Conservation (phyloP, 2,113 vertebrate genomes). For the Rhegmatorhina hoffmannsi region DNA sequence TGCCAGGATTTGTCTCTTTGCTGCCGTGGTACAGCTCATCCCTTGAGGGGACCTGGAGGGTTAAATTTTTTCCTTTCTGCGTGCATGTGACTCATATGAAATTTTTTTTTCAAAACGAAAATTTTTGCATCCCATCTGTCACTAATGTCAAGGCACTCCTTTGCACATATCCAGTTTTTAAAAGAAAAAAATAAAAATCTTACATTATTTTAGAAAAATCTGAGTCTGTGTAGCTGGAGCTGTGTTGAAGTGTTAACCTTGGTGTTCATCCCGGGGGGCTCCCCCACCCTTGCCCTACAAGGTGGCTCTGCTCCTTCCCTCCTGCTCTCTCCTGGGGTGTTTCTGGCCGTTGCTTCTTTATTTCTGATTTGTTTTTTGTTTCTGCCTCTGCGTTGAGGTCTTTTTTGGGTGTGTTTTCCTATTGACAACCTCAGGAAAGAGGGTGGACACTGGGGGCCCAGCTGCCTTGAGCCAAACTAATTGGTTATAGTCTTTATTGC, state of each 20-base stretch:
- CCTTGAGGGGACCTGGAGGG: accelerated
- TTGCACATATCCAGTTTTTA: conserved; percentile 4
- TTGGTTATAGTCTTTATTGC: neutral
- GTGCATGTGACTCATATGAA: conserved; percentile 2
- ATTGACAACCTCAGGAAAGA: neutral
- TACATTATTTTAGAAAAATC: conserved; percentile 13
- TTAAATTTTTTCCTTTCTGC: conserved; percentile 15
- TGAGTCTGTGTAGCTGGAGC: neutral
- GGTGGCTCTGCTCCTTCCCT: neutral
- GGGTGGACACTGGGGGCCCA: neutral
- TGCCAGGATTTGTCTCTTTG: accelerated
- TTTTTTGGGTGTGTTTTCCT: neutral
- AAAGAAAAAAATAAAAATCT: neutral
- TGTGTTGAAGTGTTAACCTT: neutral
- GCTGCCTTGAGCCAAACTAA: neutral
- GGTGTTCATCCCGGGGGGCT: neutral
- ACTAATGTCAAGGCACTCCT: conserved; percentile 44
- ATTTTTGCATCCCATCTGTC: conserved; percentile 57
- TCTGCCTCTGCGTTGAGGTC: accelerated
- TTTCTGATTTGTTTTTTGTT: neutral
- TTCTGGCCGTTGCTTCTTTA: neutral
- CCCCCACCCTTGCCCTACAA: accelerated
- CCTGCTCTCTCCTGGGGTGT: neutral
- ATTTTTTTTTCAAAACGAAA: neutral
- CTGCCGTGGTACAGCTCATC: neutral